Conservation (phyloP, 2,113 vertebrate species). For the Leptobrachium ailaonicum region DNA sequence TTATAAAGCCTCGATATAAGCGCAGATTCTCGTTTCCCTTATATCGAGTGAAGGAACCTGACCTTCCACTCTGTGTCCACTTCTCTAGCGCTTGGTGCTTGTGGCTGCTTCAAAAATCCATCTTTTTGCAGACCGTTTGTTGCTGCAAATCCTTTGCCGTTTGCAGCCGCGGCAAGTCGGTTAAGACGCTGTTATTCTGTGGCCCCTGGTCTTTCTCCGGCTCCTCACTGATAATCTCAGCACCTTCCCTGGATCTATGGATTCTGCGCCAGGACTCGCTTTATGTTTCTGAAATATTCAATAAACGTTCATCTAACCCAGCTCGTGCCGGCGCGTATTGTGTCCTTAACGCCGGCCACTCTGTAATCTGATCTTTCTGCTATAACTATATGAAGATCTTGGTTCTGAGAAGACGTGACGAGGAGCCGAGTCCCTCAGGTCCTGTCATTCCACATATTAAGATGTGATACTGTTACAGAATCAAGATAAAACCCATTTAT, state of each 20-base stretch:
- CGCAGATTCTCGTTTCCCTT: conserved; percentile 16
- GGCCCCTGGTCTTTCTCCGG: background rate
- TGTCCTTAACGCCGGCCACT: too few relatives aligned
- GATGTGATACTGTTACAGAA: too few relatives aligned
- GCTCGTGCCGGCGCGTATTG: too few relatives aligned
- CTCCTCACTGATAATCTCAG: background rate
- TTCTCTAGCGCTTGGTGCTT: conserved; percentile 38
- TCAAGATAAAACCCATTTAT: too few relatives aligned
- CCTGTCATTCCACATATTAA: too few relatives aligned
- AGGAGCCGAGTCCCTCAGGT: too few relatives aligned
- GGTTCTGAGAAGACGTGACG: too few relatives aligned
- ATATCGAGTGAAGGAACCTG: background rate
- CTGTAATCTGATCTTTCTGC: too few relatives aligned
- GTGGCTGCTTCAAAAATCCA: conserved; percentile 20
- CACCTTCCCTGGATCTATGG: conserved; percentile 16
- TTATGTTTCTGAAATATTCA: too few relatives aligned
- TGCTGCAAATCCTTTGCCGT: conserved; percentile 8
- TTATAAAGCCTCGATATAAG: background rate
- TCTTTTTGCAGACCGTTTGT: background rate
- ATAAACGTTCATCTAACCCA: too few relatives aligned
- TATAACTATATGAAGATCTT: too few relatives aligned
- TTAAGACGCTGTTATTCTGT: background rate
- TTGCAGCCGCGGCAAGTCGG: background rate
- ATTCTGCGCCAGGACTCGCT: background rate
- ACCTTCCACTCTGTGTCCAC: conserved; percentile 16